Percentiles rank a stretch among this genome's conserved stretches.
Evolutionary conservation across 2,888 invertebrate genomes (phyloP).

Genomic region (Brachycybe producta): DNA sequence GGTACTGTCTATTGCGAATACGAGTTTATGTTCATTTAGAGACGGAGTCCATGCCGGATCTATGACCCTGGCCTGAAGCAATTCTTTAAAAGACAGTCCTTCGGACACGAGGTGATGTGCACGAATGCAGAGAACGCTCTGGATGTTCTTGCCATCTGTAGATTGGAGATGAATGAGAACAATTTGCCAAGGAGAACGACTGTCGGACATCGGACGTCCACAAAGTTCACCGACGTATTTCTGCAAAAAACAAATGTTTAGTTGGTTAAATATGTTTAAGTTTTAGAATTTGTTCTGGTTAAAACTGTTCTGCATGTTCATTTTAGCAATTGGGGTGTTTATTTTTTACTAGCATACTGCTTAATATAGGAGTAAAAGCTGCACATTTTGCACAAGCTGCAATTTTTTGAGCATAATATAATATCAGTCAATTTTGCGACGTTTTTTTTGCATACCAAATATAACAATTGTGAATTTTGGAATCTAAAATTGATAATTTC

Average conservation of each 20-base stretch:
- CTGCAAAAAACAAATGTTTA: constrained; percentile 2
- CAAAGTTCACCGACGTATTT: neutral
- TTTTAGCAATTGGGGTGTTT: neutral
- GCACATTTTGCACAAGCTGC: too few species aligned
- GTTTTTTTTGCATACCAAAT: too few species aligned
- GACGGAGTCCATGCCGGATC: neutral
- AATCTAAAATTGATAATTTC: too few species aligned
- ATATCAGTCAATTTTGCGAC: too few species aligned
- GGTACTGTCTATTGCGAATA: neutral
- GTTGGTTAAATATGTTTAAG: too few species aligned
- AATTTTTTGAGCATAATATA: too few species aligned
- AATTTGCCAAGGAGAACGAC: neutral
- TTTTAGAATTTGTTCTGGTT: too few species aligned
- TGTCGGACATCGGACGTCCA: neutral
- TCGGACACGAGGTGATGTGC: constrained; percentile 3
- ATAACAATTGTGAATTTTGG: too few species aligned
- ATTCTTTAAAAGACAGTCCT: neutral
- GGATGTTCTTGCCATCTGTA: neutral
- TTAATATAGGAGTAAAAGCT: too few species aligned
- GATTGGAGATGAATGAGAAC: neutral
- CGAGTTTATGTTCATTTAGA: too few species aligned
- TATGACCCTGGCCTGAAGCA: neutral
- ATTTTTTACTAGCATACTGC: too few species aligned
- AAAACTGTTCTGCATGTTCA: too few species aligned
- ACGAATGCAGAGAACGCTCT: neutral